Evolutionary conservation across 2,888 invertebrate species (phyloP), one percentile per base, ranked within the genome.

Genomic region (Heteropelma amictum): DNA sequence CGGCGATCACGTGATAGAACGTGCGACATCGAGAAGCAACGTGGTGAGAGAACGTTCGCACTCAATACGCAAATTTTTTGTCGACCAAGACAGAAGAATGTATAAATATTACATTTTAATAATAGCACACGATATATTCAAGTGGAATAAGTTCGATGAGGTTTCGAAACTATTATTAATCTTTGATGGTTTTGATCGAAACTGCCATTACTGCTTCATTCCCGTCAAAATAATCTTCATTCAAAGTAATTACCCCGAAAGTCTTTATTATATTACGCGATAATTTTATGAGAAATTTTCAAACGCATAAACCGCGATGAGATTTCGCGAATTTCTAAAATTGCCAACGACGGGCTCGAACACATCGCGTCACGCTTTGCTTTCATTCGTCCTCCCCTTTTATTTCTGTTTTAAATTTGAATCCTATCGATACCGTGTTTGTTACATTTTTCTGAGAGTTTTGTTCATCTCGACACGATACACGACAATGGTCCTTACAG

Each of bases 1-100:
- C 78, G 74, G 67, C 77, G 77, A 83, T 86, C 85, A 85, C 84
- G 83, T 85, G 85, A 85, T 77, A 77, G 75, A 78, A 79, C 72
- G 14, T 53, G 64, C 42, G 21, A 60, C 30, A 63, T 65, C 47
- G 26, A 38, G 47, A 60, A 40, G 54, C 30, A 12, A 28, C 38
- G 35, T 2, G 33, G 38, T 19, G 28, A 51, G 19, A 53, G 51
- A 64, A 64, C 23, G 26, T 64, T 51, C 38, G 28, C 64, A 51
- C 64, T 64, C 38, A 64, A 51, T 51, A 64, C 51, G 51, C 40
- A 64, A 40, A 64, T 64, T 40, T 5, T 28, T 19, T 40, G n/a
- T 12, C 21, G 30, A 45, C 14, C n/a, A 12, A 69, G 28, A 61
- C 30, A 61, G 21, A 51, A 53, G 14, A 21, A 40, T n/a, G 17